These are phyloP conservation scores for Crotalus helleri DNA, from an alignment of 2,113 vertebrate genomes.

Conservation along the genomic window DNA sequence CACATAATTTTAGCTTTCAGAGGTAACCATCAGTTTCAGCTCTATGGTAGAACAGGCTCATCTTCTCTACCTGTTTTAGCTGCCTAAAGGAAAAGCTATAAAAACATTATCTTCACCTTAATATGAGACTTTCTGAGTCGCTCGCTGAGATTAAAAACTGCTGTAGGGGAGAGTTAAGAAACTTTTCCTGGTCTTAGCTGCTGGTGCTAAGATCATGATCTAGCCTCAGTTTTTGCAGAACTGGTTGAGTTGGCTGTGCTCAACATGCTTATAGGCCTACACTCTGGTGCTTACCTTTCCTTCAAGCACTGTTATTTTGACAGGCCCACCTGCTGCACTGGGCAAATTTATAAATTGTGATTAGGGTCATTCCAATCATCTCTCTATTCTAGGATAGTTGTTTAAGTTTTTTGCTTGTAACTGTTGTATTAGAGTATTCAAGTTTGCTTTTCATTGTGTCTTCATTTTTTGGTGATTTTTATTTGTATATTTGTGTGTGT, in stretches of 20 bases:
- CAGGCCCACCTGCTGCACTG: background rate
- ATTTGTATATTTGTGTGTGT: no score
- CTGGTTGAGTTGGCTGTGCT: conserved; percentile 21
- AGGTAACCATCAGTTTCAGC: background rate
- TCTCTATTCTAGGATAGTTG: background rate
- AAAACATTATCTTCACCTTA: background rate
- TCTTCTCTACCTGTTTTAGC: background rate
- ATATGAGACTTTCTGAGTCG: background rate
- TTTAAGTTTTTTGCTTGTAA: background rate
- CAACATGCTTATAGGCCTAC: conserved; percentile 1
- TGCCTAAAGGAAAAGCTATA: background rate
- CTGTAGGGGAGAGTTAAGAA: background rate
- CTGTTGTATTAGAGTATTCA: background rate
- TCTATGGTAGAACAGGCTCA: background rate
- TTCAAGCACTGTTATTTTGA: background rate
- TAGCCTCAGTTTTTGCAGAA: background rate
- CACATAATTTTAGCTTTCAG: background rate
- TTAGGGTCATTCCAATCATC: background rate
- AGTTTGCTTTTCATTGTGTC: no score
- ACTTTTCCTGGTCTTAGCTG: conserved; percentile 22
- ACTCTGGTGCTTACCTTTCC: conserved; percentile 20
- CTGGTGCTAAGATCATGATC: conserved; percentile 26
- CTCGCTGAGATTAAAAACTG: background rate
- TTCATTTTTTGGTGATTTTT: no score
- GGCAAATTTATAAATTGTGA: background rate